phyloP scores from a whole-genome alignment of 2,888 invertebrate species.

The Hylaea fasciaria region DNA sequence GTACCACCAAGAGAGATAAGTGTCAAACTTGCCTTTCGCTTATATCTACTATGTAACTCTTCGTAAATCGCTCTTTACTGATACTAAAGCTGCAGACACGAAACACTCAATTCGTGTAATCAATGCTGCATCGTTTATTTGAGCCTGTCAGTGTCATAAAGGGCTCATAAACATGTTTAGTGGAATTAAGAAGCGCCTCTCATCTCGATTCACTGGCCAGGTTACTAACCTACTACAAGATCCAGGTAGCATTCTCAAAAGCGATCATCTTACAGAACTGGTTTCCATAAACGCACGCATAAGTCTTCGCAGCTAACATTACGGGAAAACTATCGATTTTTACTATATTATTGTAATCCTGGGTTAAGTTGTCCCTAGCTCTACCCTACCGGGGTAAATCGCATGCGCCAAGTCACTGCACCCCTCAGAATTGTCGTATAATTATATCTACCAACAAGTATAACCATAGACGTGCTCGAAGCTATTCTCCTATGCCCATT shows the following conservation, averaged over 20 bases:
- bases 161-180: too few species aligned
- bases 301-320: constrained; percentile 26
- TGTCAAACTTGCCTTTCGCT: too few species aligned
- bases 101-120: too few species aligned
- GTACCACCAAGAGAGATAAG: too few species aligned
- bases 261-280: constrained; percentile 43
- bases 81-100: too few species aligned
- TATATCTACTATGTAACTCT: too few species aligned
- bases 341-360: constrained; percentile 49
- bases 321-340: constrained; percentile 55
- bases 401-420: constrained; percentile 55
- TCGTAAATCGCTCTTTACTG: too few species aligned
- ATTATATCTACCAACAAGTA: constrained; percentile 46
- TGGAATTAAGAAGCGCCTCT: background rate
- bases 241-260: constrained; percentile 40
- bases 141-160: background rate
- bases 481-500: too few species aligned
- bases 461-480: constrained; percentile 15
- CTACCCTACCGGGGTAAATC: constrained; percentile 47
- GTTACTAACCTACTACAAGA: constrained; percentile 41
- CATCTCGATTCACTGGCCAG: constrained; percentile 28
- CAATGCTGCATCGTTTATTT: too few species aligned
- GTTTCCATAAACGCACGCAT: constrained; percentile 35
- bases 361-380: constrained; percentile 48
- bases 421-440: constrained; percentile 49